Conservation (phyloP, 1,140 invertebrate genomes). For the Whitmania pigra region DNA sequence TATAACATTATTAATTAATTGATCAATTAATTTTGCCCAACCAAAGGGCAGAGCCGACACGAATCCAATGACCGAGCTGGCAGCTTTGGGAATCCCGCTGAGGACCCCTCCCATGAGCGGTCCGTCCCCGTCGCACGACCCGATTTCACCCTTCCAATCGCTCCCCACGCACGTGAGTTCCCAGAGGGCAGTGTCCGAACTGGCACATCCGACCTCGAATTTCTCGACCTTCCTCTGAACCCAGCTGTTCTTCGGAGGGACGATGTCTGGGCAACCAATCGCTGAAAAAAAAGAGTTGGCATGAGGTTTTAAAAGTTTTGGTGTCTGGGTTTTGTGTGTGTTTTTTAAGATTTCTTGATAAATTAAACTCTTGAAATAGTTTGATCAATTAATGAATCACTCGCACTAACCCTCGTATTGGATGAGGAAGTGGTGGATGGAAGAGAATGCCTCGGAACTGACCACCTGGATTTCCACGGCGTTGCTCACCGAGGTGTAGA, state of each 20-base stretch:
- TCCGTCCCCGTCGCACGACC: background rate
- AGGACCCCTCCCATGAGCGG: conserved; percentile 6
- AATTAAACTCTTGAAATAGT: no score
- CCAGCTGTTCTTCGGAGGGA: conserved; percentile 18
- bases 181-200: conserved; percentile 6
- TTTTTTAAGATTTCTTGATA: no score
- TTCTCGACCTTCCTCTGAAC: conserved; percentile 13
- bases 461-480: conserved; percentile 10
- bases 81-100: background rate
- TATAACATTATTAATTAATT: background rate
- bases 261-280: conserved; percentile 22
- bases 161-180: conserved; percentile 5
- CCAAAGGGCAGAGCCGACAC: conserved; percentile 6
- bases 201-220: conserved; percentile 18
- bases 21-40: background rate
- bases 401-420: conserved; percentile 12
- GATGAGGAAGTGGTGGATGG: conserved; percentile 15
- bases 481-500: conserved; percentile 5
- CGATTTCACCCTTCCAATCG: conserved; percentile 12
- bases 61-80: background rate
- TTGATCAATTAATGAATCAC: no score
- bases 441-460: conserved; percentile 1
- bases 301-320: no score
- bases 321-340: no score
- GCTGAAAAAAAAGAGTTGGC: conserved; percentile 3